Base-by-base conservation (phyloP, 1,140 invertebrate species). In the Pentalonia nigronervosa region DNA sequence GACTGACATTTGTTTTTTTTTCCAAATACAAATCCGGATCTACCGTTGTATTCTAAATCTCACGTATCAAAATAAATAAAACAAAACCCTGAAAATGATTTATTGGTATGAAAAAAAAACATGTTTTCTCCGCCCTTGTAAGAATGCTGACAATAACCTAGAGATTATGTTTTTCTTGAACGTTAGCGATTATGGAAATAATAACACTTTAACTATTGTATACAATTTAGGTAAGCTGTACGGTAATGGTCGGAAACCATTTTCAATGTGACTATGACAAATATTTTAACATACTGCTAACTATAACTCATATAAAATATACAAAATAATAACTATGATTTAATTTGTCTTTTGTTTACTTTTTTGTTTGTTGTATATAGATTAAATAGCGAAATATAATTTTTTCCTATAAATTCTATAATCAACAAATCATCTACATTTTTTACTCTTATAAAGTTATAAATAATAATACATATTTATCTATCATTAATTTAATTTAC, bases 1-100 rank as follows among this genome's bases (percentile, higher is more conserved):
- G 81, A 83, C 81, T 83, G 81, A 83, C 81, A 83, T 83, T 83
- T 41, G 36, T 83, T 83, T 81, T 83, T 83, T 83, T 83, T 41
- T 41, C 41, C 34, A 36, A 41, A 20, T 41, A 83, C 21, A 83
- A 83, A 83, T 83, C 36, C 36, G 36, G 81, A 83, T 83, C 20
- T 83, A 83, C 81, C 81, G 81, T 41, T 36, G 36, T 83, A 21
- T 8, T 83, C 34, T 83, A 83, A 83, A 83, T 83, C n/a, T 36
- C 81, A 83, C 36, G 34, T 83, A 83, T 36, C 81, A 76, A 41
- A 83, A 83, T 41, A 83, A 83, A 83, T 83, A 83, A 83, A 83
- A 83, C 36, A 83, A 41, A 36, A 83, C 17, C 36, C 34, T 23
- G 34, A 41, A 83, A 83, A 83, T 83, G 81, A 83, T 83, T 34